A percentile compares a stretch with the other conserved stretches of the same genome.
These are phyloP conservation scores for Megaleporinus macrocephalus DNA, from an alignment of 2,113 vertebrate species.

Conservation along the genomic window DNA sequence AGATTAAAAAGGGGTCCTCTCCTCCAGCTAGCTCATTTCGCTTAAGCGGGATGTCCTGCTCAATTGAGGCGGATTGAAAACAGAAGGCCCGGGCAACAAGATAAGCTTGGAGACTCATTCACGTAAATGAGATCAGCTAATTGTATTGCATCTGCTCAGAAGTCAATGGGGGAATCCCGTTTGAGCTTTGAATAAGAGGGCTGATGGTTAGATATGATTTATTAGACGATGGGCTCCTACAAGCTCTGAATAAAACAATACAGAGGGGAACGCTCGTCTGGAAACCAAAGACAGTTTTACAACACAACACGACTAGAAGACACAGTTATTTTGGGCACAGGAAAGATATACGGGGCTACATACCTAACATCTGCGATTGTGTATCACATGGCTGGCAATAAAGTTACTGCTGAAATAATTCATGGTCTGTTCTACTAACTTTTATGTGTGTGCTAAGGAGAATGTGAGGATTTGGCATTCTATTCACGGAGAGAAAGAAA, in stretches of 20 bases:
- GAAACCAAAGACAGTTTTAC: neutral
- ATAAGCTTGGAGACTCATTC: conserved; percentile 9
- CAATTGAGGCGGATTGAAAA: neutral
- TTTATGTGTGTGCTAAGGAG: neutral
- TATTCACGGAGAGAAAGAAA: neutral
- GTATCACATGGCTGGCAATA: neutral
- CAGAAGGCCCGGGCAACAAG: neutral
- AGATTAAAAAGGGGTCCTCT: neutral
- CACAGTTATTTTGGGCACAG: neutral
- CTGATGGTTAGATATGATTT: neutral
- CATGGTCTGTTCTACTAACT: too few relatives aligned
- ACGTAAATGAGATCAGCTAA: conserved; percentile 23
- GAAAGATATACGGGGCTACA: neutral
- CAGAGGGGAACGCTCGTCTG: neutral
- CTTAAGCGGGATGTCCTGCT: neutral
- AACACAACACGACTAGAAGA: neutral
- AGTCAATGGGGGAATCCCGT: neutral
- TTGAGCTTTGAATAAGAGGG: neutral
- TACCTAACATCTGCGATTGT: neutral
- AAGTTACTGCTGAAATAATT: neutral
- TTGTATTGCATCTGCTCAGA: neutral
- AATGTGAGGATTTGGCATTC: neutral
- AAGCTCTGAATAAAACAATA: neutral
- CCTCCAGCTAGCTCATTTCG: neutral
- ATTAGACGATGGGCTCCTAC: neutral